Evolutionary conservation across 2,888 invertebrate species (phyloP).

Genomic region (Micropterix aruncella): DNA sequence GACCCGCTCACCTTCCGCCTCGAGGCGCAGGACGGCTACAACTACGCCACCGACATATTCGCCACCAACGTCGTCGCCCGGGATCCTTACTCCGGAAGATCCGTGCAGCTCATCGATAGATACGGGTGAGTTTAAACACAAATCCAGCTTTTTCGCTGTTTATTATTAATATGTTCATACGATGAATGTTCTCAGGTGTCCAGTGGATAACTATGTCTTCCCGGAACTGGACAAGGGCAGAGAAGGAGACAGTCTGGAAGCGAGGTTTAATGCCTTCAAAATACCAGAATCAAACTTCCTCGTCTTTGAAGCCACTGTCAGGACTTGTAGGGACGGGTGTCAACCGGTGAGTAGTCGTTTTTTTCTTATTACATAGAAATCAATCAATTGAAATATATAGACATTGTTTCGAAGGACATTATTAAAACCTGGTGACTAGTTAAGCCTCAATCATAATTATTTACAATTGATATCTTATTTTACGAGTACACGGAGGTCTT

Average conservation of each 20-base stretch:
- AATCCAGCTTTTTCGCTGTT: not conserved
- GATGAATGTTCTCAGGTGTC: conserved; percentile 66
- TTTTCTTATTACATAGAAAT: not conserved
- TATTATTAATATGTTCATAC: too few species aligned
- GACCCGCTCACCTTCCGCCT: conserved; percentile 81
- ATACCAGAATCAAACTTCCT: conserved; percentile 89
- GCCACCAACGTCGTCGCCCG: conserved; percentile 86
- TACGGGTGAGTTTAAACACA: conserved; percentile 50
- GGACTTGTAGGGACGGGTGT: conserved; percentile 79
- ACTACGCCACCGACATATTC: conserved; percentile 79
- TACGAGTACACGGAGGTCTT: too few species aligned
- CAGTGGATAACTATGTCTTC: conserved; percentile 84
- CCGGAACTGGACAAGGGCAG: conserved; percentile 78
- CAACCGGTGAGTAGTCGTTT: conserved; percentile 49
- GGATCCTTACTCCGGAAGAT: conserved; percentile 83
- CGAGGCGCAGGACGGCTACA: conserved; percentile 81
- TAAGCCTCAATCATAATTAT: conserved; percentile 5
- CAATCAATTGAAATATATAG: too few species aligned
- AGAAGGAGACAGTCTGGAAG: conserved; percentile 76
- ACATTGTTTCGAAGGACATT: conserved; percentile 1
- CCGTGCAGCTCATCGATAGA: conserved; percentile 79
- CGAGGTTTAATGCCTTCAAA: conserved; percentile 86
- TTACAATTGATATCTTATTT: conserved; percentile 5
- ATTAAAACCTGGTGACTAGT: too few species aligned
- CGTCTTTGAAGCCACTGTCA: conserved; percentile 84